Conservation (phyloP, 1,140 invertebrate genomes). For the Brachionus koreanus region DNA sequence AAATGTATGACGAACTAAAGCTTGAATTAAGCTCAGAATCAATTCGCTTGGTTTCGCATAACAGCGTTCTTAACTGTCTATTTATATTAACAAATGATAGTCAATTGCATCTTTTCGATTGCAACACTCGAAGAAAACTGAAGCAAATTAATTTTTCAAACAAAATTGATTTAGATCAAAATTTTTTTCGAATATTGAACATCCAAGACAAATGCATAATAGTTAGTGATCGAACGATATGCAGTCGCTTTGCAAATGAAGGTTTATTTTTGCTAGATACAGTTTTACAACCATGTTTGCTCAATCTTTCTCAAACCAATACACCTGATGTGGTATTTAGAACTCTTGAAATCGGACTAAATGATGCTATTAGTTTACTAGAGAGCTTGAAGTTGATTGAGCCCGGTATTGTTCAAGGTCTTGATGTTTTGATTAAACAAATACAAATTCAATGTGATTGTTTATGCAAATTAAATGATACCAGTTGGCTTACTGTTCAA, state of each 20-base stretch:
- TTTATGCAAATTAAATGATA: constrained; percentile 1
- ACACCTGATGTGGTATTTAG: background rate
- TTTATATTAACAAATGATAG: background rate
- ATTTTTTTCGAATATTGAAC: constrained; percentile 13
- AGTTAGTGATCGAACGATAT: constrained; percentile 27
- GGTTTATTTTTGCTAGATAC: constrained; percentile 23
- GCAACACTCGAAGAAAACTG: constrained; percentile 30
- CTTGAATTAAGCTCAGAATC: background rate
- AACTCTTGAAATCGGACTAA: background rate
- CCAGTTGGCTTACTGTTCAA: constrained; percentile 29
- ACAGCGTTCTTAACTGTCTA: constrained; percentile 32
- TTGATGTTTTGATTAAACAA: constrained; percentile 7
- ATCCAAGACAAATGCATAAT: constrained; percentile 41
- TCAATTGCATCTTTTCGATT: background rate
- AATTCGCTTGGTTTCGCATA: constrained; percentile 14
- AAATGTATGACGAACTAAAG: constrained; percentile 32
- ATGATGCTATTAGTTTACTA: background rate
- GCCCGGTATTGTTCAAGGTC: background rate
- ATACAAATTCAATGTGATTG: background rate
- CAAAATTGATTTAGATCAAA: constrained; percentile 2
- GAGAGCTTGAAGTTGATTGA: constrained; percentile 5
- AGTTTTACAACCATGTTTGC: constrained; percentile 13
- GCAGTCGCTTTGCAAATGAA: constrained; percentile 39
- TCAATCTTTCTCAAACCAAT: background rate
- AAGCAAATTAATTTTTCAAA: constrained; percentile 24